These are phyloP conservation scores for Scaptomyza polygonia DNA, from an alignment of 2,888 invertebrate genomes.

Conservation along the genomic window DNA sequence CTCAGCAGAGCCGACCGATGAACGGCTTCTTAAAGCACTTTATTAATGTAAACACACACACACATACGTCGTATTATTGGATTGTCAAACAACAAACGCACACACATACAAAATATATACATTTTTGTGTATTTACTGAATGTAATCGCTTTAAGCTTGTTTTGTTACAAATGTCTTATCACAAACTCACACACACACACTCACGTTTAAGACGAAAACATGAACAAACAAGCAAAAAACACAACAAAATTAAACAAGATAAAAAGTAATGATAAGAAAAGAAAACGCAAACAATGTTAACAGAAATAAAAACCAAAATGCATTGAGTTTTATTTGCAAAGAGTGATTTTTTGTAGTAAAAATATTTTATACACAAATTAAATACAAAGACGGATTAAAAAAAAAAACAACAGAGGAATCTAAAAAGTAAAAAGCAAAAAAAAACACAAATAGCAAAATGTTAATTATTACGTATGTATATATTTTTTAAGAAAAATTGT, in stretches of 20 bases:
- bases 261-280: slow-evolving; percentile 9
- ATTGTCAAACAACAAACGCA: neutral
- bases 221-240: slow-evolving; percentile 21
- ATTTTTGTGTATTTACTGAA: slow-evolving; percentile 32
- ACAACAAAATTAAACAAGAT: neutral
- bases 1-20: slow-evolving; percentile 1
- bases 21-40: slow-evolving; percentile 15
- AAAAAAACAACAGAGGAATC: slow-evolving; percentile 24
- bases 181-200: slow-evolving; percentile 22
- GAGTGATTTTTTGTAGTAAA: slow-evolving; percentile 81
- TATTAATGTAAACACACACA: slow-evolving; percentile 11
- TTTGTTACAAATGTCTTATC: slow-evolving; percentile 32
- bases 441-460: slow-evolving; percentile 62
- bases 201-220: slow-evolving; percentile 15
- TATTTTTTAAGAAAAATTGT: slow-evolving; percentile 81
- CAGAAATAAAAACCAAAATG: slow-evolving; percentile 56
- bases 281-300: slow-evolving; percentile 65
- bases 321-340: slow-evolving; percentile 78
- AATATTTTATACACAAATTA: slow-evolving; percentile 75
- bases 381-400: slow-evolving; percentile 27
- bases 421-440: slow-evolving; percentile 28
- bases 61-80: neutral
- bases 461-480: slow-evolving; percentile 81
- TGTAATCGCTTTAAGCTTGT: slow-evolving; percentile 61
- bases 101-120: neutral